phyloP scores from a whole-genome alignment of 2,797 vertebrate species.

The Luscinia megarhynchos region DNA sequence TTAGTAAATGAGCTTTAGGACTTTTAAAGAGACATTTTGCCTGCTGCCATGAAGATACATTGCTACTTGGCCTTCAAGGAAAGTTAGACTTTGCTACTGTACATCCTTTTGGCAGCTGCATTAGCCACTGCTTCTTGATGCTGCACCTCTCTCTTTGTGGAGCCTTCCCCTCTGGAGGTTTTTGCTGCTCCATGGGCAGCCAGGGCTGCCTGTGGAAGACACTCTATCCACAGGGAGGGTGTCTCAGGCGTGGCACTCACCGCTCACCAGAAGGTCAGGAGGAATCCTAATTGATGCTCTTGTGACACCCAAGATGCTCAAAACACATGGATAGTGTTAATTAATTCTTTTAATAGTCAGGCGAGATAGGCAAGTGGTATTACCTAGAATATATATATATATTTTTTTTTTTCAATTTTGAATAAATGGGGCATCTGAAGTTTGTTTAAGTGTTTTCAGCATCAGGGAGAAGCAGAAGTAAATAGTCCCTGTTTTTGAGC shows the following conservation, averaged over 20 bases:
- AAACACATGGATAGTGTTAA: neutral
- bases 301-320: neutral
- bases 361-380: neutral
- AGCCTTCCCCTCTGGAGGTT: neutral
- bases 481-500: neutral
- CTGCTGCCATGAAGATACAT: neutral
- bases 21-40: neutral
- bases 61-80: neutral
- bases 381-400: neutral
- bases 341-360: neutral
- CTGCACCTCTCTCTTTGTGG: neutral
- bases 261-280: neutral
- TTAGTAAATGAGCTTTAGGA: neutral
- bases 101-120: neutral
- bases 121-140: neutral
- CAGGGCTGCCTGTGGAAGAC: neutral
- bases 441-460: neutral
- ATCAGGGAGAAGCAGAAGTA: neutral
- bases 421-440: neutral
- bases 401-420: neutral
- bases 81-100: neutral
- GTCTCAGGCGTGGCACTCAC: too few species aligned
- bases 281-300: neutral
- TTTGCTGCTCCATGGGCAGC: neutral
- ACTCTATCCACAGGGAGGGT: accelerated